Conservation (phyloP, 2,797 vertebrate species). For the Syngnathus rostellatus region DNA sequence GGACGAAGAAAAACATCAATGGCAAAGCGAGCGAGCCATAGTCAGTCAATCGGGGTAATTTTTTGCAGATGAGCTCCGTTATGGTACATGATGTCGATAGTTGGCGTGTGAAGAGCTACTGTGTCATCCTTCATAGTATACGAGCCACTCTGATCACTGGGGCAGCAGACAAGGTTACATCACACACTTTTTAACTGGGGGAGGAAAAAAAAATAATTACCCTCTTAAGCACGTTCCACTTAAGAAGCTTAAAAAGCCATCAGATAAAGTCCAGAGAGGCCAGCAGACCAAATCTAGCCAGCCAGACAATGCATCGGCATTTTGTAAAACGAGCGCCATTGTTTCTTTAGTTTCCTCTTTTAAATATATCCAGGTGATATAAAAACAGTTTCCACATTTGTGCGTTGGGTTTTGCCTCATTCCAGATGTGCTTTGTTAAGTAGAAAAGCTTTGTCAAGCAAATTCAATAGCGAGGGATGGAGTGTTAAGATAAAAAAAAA, state of each 20-base stretch:
- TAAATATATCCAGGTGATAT: constrained; percentile 32
- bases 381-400: constrained; percentile 1
- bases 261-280: constrained; percentile 6
- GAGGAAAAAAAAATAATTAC: neutral
- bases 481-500: constrained; percentile 23
- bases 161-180: constrained; percentile 33
- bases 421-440: constrained; percentile 56
- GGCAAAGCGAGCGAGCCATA: neutral
- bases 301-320: neutral
- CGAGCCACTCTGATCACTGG: constrained; percentile 41
- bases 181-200: constrained; percentile 21
- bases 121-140: constrained; percentile 23
- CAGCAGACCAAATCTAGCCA: neutral
- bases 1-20: neutral
- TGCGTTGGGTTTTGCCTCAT: constrained; percentile 37
- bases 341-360: constrained; percentile 1
- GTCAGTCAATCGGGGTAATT: neutral
- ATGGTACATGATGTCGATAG: constrained; percentile 26
- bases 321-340: constrained; percentile 10
- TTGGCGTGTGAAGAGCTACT: constrained; percentile 30
- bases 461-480: constrained; percentile 13
- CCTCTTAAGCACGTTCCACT: constrained; percentile 23
- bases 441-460: constrained; percentile 20
- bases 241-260: constrained; percentile 22
- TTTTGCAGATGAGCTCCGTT: constrained; percentile 16